Evolutionary conservation across 2,888 invertebrate genomes (phyloP).

Genomic region (Agrotis exclamationis): DNA sequence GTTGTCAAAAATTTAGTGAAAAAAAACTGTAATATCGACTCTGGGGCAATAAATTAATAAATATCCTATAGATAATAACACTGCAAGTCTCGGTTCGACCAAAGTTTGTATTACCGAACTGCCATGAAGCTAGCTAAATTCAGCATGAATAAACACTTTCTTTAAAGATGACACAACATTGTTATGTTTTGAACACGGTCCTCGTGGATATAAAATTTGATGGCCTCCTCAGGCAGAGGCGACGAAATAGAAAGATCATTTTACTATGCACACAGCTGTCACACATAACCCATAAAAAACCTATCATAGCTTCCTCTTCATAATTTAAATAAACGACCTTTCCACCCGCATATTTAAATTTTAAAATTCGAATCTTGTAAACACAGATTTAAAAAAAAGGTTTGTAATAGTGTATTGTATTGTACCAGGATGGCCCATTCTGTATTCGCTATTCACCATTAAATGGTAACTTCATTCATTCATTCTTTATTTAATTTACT

Average conservation of each 20-base stretch:
- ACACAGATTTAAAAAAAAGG: slow-evolving; percentile 24
- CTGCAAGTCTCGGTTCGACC: too few species aligned
- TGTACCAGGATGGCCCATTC: slow-evolving; percentile 71
- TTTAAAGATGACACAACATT: neutral
- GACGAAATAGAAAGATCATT: neutral
- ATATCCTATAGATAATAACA: too few species aligned
- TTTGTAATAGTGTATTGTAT: slow-evolving; percentile 73
- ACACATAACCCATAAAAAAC: neutral
- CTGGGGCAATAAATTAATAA: too few species aligned
- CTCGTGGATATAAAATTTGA: neutral
- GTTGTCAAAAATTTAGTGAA: too few species aligned
- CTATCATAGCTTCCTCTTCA: slow-evolving; percentile 10
- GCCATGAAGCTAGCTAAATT: too few species aligned
- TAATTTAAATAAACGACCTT: slow-evolving; percentile 30
- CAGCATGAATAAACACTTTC: too few species aligned
- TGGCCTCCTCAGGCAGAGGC: neutral
- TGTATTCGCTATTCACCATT: slow-evolving; percentile 75
- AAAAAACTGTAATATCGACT: too few species aligned
- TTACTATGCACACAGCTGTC: neutral
- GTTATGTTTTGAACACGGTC: neutral
- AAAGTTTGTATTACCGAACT: too few species aligned
- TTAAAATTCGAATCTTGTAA: slow-evolving; percentile 40
- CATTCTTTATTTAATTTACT: slow-evolving; percentile 77
- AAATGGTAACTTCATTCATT: slow-evolving; percentile 71
- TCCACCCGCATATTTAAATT: slow-evolving; percentile 49